Evolutionary conservation across 2,113 vertebrate species (phyloP).

Genomic region (Anarhynchus alexandrinus): DNA sequence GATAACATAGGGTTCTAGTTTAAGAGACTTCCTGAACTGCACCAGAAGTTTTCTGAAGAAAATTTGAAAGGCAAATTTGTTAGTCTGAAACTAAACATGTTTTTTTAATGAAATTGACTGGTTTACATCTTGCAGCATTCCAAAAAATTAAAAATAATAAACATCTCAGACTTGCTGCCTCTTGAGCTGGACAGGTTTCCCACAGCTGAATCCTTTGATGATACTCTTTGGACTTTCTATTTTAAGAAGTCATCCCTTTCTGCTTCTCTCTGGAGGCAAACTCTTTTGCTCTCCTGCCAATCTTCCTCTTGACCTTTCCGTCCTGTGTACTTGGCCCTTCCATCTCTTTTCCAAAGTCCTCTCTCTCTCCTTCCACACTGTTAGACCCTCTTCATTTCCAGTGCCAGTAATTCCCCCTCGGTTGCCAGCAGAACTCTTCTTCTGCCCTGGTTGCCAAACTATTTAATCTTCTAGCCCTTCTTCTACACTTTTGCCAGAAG

Average conservation of each 20-base stretch:
- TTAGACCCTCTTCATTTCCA: background rate
- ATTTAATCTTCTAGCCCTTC: background rate
- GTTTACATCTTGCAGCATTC: slow-evolving; percentile 37
- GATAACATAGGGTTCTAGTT: background rate
- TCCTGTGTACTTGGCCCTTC: slow-evolving; percentile 29
- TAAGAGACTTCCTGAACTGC: background rate
- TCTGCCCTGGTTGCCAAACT: background rate
- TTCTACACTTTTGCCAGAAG: background rate
- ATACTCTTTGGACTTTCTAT: slow-evolving; percentile 60
- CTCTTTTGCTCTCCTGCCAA: slow-evolving; percentile 58
- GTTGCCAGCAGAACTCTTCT: background rate
- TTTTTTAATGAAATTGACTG: slow-evolving; percentile 9
- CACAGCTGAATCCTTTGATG: slow-evolving; percentile 69
- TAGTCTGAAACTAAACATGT: background rate
- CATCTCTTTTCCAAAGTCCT: background rate
- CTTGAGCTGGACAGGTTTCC: slow-evolving; percentile 67
- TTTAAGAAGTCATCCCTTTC: slow-evolving; percentile 56
- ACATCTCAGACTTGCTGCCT: slow-evolving; percentile 38
- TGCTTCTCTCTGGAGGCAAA: slow-evolving; percentile 60
- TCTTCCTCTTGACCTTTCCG: slow-evolving; percentile 51
- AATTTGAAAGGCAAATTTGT: background rate
- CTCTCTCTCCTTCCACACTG: background rate
- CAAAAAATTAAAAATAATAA: slow-evolving; percentile 64
- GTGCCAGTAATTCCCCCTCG: background rate
- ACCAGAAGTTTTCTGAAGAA: background rate